Conservation (phyloP, 2,888 invertebrate species). For the Drosophila meridionalis region DNA sequence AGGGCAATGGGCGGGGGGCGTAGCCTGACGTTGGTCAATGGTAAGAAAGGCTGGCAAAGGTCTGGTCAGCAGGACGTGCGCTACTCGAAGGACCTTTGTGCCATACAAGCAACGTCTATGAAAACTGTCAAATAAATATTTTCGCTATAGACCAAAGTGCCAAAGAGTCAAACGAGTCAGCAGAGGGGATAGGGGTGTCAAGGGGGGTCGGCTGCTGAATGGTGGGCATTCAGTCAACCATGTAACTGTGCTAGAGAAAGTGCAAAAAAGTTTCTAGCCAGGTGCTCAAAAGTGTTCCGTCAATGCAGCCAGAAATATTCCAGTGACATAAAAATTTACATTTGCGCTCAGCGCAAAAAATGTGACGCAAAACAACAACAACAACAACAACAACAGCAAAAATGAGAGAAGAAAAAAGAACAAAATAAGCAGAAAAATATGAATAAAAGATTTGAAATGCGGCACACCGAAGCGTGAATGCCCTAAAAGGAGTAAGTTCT, state of each 20-base stretch:
- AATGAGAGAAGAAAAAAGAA: neutral
- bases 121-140: conserved; percentile 74
- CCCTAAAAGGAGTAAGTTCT: neutral
- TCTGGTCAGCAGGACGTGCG: conserved; percentile 37
- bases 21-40: neutral
- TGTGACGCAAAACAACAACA: conserved; percentile 8
- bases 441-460: neutral
- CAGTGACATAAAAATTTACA: conserved; percentile 64
- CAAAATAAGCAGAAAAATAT: conserved; percentile 7
- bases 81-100: conserved; percentile 39
- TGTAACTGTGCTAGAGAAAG: conserved; percentile 51
- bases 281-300: conserved; percentile 25
- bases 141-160: conserved; percentile 44
- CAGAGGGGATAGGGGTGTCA: neutral
- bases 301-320: conserved; percentile 42
- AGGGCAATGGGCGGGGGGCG: neutral
- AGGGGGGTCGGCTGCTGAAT: no score
- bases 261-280: conserved; percentile 28
- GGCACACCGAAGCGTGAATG: neutral
- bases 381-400: neutral
- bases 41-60: neutral
- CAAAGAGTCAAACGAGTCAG: conserved; percentile 22
- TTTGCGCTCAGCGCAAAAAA: conserved; percentile 43
- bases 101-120: conserved; percentile 51
- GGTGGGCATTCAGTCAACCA: conserved; percentile 28